A percentile compares a stretch with the other conserved stretches of the same genome.
Evolutionary conservation across 2,888 invertebrate species (phyloP).

Genomic region (Lycophotia porphyrea): DNA sequence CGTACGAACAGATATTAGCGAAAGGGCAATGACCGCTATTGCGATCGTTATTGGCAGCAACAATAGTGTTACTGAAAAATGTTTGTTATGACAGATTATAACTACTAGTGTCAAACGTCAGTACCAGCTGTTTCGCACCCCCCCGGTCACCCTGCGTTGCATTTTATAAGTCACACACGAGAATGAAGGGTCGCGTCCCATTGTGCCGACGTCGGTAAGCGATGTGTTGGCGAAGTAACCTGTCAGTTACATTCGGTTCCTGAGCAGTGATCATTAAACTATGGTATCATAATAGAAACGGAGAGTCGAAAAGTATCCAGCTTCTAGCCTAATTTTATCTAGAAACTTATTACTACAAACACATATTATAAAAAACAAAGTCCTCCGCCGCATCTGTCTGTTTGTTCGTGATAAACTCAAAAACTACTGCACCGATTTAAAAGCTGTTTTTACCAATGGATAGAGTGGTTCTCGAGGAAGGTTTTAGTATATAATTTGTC

Average conservation of each 20-base stretch:
- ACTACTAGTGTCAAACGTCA: background rate
- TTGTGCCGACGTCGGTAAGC: conserved; percentile 13
- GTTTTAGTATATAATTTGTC: too few species aligned
- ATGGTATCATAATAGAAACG: background rate
- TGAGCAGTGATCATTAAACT: background rate
- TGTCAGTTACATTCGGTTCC: conserved; percentile 13
- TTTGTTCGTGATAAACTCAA: too few species aligned
- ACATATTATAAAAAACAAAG: too few species aligned
- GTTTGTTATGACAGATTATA: background rate
- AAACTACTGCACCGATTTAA: too few species aligned
- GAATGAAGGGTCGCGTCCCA: conserved; percentile 10
- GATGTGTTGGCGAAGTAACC: conserved; percentile 1
- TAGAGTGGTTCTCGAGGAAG: too few species aligned
- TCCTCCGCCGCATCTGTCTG: too few species aligned
- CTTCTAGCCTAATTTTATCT: background rate
- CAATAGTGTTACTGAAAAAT: background rate
- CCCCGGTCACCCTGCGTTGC: conserved; percentile 5
- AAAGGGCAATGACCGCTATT: too few species aligned
- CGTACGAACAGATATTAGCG: too few species aligned
- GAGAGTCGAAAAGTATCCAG: background rate
- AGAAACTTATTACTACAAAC: too few species aligned
- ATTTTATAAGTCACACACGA: conserved; percentile 4
- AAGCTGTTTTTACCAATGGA: too few species aligned
- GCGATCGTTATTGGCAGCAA: too few species aligned
- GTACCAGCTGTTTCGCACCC: conserved; percentile 16